A percentile compares a stretch with the other conserved stretches of the same genome.
phyloP scores from a whole-genome alignment of 2,888 invertebrate genomes.

The Coronaproctus castanopsis region DNA sequence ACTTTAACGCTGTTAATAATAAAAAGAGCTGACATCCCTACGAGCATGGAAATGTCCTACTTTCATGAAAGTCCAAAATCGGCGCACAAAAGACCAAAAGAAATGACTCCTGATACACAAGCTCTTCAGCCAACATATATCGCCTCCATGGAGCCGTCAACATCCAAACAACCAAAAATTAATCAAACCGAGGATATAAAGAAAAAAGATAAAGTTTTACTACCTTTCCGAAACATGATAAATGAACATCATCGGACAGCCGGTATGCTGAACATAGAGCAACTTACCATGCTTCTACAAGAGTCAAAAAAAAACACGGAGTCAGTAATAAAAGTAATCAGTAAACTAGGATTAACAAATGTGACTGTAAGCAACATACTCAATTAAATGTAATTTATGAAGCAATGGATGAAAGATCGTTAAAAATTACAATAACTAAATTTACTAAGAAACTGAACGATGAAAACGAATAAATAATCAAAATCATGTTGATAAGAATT shows the following conservation, averaged over 20 bases:
- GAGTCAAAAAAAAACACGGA: not conserved
- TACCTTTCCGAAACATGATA: not conserved
- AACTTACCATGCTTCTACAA: not conserved
- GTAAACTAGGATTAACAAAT: not conserved
- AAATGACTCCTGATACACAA: too few species aligned
- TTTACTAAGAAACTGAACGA: not conserved
- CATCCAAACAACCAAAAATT: too few species aligned
- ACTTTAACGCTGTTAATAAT: too few species aligned
- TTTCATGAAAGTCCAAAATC: too few species aligned
- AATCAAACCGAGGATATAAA: not conserved
- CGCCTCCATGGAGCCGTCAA: too few species aligned
- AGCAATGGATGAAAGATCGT: not conserved
- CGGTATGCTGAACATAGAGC: not conserved
- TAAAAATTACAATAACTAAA: not conserved
- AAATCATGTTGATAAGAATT: not conserved
- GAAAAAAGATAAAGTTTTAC: not conserved
- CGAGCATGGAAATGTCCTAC: too few species aligned
- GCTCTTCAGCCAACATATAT: too few species aligned
- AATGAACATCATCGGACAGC: not conserved
- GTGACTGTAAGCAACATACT: not conserved
- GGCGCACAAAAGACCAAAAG: too few species aligned
- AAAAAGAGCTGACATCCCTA: too few species aligned
- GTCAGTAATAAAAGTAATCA: not conserved
- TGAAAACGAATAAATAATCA: not conserved
- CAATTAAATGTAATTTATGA: not conserved